phyloP scores from a whole-genome alignment of 2,113 vertebrate species.

The Dissostichus mawsoni region DNA sequence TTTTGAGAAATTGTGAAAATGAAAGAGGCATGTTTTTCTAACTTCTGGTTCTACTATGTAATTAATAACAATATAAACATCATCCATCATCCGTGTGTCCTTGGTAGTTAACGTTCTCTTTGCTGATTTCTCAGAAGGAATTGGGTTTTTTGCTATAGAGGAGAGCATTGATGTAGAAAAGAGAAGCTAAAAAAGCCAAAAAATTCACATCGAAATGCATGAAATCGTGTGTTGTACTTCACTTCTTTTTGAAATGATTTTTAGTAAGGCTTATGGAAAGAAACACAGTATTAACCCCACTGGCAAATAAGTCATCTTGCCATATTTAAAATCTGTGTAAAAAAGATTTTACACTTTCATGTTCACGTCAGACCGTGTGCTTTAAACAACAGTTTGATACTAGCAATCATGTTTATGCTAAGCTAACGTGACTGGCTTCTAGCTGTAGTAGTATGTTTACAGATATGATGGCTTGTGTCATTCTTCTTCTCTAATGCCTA shows the following conservation, averaged over 20 bases:
- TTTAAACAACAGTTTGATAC: too few relatives aligned
- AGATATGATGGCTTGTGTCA: background rate
- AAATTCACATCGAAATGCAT: background rate
- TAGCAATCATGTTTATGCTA: background rate
- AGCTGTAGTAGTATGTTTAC: background rate
- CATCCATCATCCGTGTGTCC: constrained; percentile 3
- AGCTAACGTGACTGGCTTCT: background rate
- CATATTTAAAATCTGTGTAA: background rate
- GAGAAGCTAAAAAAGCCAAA: background rate
- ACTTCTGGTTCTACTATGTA: background rate
- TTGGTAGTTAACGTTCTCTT: background rate
- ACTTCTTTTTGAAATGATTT: background rate
- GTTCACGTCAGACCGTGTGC: background rate
- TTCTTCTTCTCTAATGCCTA: background rate
- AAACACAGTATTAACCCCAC: background rate
- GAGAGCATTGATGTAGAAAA: background rate
- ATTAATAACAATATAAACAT: constrained; percentile 3
- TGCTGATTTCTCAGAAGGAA: background rate
- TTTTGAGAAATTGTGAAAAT: background rate
- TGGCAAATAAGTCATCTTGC: background rate
- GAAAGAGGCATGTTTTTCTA: background rate
- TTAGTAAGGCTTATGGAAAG: background rate
- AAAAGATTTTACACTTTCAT: background rate
- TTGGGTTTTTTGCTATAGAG: background rate
- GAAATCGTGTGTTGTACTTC: background rate